Percentiles rank a stretch among this genome's conserved stretches.
These are phyloP conservation scores for Pygoscelis adeliae DNA, from an alignment of 2,113 vertebrate genomes.

Conservation along the genomic window DNA sequence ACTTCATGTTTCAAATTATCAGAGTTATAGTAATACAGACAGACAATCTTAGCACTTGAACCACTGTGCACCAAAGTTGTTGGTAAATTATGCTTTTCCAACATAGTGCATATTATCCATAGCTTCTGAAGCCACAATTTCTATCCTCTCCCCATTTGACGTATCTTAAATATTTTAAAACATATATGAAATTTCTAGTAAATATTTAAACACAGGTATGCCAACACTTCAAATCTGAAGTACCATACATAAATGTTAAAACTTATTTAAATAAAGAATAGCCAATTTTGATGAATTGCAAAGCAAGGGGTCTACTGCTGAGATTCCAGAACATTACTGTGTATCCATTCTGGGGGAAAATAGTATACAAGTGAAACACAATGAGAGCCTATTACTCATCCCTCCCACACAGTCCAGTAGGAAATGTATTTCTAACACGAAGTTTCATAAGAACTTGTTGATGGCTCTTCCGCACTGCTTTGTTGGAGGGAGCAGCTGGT, in stretches of 20 bases:
- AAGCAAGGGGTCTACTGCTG: not conserved
- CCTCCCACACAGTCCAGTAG: not conserved
- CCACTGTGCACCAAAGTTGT: not conserved
- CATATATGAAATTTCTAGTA: not conserved
- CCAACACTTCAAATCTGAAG: not conserved
- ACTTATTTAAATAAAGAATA: not conserved
- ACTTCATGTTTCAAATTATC: not conserved
- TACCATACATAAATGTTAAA: not conserved
- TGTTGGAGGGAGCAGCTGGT: not conserved
- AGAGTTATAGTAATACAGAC: not conserved
- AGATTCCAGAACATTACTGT: not conserved
- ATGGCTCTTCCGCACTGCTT: not conserved
- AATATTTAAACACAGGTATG: constrained; percentile 14
- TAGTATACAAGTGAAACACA: not conserved
- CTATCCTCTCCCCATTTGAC: not conserved
- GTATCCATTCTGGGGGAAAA: not conserved
- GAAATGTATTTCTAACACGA: not conserved
- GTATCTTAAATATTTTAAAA: not conserved
- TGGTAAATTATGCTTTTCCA: not conserved
- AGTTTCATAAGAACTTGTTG: not conserved
- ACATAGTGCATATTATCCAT: not conserved
- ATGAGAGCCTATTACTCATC: not conserved
- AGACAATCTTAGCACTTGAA: not conserved
- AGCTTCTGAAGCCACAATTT: not conserved
- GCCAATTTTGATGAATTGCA: not conserved